Evolutionary conservation across 2,888 invertebrate genomes (phyloP).

Genomic region (Sesamia inferens): DNA sequence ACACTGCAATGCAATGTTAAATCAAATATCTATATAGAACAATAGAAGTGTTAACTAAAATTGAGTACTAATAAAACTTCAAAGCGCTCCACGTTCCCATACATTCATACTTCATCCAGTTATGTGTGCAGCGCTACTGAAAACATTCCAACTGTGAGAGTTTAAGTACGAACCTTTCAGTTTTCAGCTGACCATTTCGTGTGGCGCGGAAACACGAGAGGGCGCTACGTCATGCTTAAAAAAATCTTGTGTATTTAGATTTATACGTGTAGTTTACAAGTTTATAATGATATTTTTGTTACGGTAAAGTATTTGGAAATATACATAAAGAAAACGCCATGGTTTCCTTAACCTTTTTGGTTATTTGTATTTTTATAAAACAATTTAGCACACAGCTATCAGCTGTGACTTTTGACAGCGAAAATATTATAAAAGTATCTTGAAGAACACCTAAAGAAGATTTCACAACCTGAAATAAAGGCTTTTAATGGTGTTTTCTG

Average conservation of each 20-base stretch:
- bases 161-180: constrained; percentile 73
- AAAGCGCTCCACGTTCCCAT: not conserved
- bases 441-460: too few relatives aligned
- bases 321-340: too few relatives aligned
- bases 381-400: too few relatives aligned
- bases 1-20: not conserved
- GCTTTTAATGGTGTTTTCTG: too few relatives aligned
- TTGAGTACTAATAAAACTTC: not conserved
- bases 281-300: not conserved
- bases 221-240: constrained; percentile 66
- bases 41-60: not conserved
- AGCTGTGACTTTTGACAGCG: too few relatives aligned
- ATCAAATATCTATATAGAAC: not conserved
- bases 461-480: too few relatives aligned
- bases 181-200: constrained; percentile 74
- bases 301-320: too few relatives aligned
- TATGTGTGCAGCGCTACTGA: constrained; percentile 55
- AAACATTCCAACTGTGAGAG: constrained; percentile 51
- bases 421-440: too few relatives aligned
- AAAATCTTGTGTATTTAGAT: not conserved
- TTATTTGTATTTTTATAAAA: too few relatives aligned
- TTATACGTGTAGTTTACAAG: not conserved
- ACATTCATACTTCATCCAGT: constrained; percentile 8
- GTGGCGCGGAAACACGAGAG: constrained; percentile 68
- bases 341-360: too few relatives aligned